Evolutionary conservation across 2,888 invertebrate genomes (phyloP).

Genomic region (Mermis nigrescens): DNA sequence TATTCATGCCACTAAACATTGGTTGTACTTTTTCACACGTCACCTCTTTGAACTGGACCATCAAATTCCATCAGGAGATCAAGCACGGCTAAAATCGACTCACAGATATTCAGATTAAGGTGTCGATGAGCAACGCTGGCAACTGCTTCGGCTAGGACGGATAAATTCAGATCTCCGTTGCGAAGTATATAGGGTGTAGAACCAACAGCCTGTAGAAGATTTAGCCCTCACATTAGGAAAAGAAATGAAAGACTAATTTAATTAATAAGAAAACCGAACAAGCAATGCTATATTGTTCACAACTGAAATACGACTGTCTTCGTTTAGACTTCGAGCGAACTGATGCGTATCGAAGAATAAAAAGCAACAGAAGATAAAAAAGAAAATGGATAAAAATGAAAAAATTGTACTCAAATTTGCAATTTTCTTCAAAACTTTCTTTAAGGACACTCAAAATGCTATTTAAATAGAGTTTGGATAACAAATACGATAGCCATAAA

Average conservation of each 20-base stretch:
- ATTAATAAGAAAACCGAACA: not conserved
- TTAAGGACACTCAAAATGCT: too few species aligned
- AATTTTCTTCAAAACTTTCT: too few species aligned
- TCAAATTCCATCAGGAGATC: constrained; percentile 78
- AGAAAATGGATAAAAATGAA: too few species aligned
- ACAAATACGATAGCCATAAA: too few species aligned
- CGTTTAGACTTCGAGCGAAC: not conserved
- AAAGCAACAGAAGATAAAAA: too few species aligned
- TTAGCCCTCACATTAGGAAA: not conserved
- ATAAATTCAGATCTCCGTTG: constrained; percentile 78
- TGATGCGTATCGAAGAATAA: too few species aligned
- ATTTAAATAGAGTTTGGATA: too few species aligned
- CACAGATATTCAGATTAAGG: constrained; percentile 53
- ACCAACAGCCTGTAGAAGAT: constrained; percentile 22
- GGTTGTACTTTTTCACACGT: too few species aligned
- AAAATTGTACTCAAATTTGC: too few species aligned
- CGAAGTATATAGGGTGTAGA: constrained; percentile 72
- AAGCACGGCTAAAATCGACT: constrained; percentile 72
- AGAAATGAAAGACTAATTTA: not conserved
- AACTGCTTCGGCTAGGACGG: constrained; percentile 45
- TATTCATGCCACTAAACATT: too few species aligned
- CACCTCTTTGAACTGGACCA: constrained; percentile 35
- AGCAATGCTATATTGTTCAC: too few species aligned
- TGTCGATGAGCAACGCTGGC: constrained; percentile 11
- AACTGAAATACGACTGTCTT: too few species aligned